These are phyloP conservation scores for Cerastis leucographa DNA, from an alignment of 2,888 invertebrate species.

Conservation along the genomic window DNA sequence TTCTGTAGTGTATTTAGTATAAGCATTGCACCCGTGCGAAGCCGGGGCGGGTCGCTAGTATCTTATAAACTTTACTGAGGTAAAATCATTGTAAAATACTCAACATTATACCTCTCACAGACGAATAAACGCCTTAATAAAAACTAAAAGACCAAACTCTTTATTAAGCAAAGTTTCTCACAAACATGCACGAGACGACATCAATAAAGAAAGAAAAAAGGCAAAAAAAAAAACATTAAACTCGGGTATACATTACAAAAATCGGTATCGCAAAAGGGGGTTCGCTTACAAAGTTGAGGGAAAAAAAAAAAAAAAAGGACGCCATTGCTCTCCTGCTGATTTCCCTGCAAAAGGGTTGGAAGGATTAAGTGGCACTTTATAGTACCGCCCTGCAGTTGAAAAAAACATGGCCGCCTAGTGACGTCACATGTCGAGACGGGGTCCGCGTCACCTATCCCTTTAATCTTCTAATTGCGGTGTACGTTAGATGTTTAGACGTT, in stretches of 20 bases:
- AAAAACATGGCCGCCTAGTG: constrained; percentile 79
- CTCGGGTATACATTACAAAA: constrained; percentile 85
- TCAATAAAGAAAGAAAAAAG: constrained; percentile 20
- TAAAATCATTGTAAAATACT: neutral
- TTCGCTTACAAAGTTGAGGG: constrained; percentile 86
- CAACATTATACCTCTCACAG: neutral
- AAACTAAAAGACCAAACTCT: constrained; percentile 43
- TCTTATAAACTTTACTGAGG: neutral
- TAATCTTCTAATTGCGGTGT: constrained; percentile 84
- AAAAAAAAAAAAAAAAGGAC: constrained; percentile 74
- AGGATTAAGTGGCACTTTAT: constrained; percentile 87
- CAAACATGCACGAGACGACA: constrained; percentile 44
- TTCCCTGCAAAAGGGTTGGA: constrained; percentile 86
- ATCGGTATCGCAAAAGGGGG: constrained; percentile 81
- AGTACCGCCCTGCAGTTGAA: constrained; percentile 85
- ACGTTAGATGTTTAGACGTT: constrained; percentile 21
- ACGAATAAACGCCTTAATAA: constrained; percentile 23
- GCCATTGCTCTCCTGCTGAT: constrained; percentile 87
- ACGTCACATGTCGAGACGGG: constrained; percentile 64
- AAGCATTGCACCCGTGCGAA: no score
- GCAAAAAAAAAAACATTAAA: constrained; percentile 65
- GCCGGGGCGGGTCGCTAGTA: no score
- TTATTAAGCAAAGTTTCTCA: constrained; percentile 40
- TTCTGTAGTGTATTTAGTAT: no score
- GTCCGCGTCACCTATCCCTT: constrained; percentile 76